Conservation (phyloP, 2,888 invertebrate species). For the Priocnemis perturbator region DNA sequence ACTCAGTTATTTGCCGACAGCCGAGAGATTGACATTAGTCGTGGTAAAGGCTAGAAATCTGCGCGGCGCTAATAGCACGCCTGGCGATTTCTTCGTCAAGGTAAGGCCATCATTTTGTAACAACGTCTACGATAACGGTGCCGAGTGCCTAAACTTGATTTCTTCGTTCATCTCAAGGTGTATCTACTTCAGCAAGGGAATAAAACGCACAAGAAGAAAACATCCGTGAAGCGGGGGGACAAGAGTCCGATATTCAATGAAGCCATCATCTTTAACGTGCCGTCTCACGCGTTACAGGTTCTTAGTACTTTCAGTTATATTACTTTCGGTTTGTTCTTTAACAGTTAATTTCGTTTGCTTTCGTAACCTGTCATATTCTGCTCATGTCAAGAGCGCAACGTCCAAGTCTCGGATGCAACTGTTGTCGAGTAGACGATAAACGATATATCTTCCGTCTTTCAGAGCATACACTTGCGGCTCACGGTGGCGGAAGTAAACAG, state of each 20-base stretch:
- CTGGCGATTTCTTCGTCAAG: constrained; percentile 87
- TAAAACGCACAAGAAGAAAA: constrained; percentile 89
- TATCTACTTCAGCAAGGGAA: constrained; percentile 88
- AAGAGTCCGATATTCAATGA: constrained; percentile 89
- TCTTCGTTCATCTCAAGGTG: constrained; percentile 77
- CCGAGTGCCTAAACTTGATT: too few relatives aligned
- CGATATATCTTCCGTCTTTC: constrained; percentile 31
- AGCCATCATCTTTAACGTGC: constrained; percentile 89
- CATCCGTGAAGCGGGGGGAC: constrained; percentile 85
- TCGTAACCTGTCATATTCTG: neutral
- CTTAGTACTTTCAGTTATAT: neutral
- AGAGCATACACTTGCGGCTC: constrained; percentile 86
- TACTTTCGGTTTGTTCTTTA: neutral
- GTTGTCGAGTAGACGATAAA: too few relatives aligned
- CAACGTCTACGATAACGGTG: neutral
- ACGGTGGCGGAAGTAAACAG: constrained; percentile 78
- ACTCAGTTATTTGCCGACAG: constrained; percentile 87
- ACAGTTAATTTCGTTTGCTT: neutral
- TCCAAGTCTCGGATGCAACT: too few relatives aligned
- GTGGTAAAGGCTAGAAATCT: constrained; percentile 87
- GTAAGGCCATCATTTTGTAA: constrained; percentile 70
- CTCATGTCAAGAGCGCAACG: too few relatives aligned
- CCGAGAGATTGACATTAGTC: constrained; percentile 86
- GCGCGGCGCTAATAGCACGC: constrained; percentile 77
- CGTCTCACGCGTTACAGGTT: constrained; percentile 83